Percentiles rank a stretch among this genome's conserved stretches.
Evolutionary conservation across 2,888 invertebrate genomes (phyloP).

Genomic region (Teleogryllus oceanicus): DNA sequence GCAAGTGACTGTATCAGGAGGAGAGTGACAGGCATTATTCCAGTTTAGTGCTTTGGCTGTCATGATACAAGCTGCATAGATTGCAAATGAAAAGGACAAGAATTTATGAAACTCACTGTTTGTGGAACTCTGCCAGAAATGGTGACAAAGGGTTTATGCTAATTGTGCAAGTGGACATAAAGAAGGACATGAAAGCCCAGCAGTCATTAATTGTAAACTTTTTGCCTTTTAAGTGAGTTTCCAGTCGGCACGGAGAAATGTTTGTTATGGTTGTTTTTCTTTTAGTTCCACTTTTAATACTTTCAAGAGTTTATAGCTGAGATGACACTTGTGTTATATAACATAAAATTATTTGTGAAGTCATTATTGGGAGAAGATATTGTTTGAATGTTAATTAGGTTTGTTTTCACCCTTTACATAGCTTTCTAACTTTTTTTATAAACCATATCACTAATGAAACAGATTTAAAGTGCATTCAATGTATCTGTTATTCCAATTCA

Average conservation of each 20-base stretch:
- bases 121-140: no score
- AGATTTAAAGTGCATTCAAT: no score
- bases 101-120: no score
- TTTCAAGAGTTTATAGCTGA: not conserved
- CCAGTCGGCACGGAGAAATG: not conserved
- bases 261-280: not conserved
- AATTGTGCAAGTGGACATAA: no score
- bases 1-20: constrained; percentile 55
- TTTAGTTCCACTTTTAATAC: no score
- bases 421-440: not conserved
- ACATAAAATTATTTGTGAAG: not conserved
- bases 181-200: no score
- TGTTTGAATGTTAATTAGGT: not conserved
- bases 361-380: not conserved
- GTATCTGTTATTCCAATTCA: not conserved
- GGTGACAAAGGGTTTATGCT: no score
- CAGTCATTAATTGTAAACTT: not conserved
- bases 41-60: no score
- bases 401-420: not conserved
- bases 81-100: no score
- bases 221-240: not conserved
- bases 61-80: no score
- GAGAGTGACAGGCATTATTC: constrained; percentile 46
- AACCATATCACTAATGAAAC: no score
- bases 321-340: not conserved